Evolutionary conservation across 2,113 vertebrate genomes (phyloP).

Genomic region (Platichthys flesus): DNA sequence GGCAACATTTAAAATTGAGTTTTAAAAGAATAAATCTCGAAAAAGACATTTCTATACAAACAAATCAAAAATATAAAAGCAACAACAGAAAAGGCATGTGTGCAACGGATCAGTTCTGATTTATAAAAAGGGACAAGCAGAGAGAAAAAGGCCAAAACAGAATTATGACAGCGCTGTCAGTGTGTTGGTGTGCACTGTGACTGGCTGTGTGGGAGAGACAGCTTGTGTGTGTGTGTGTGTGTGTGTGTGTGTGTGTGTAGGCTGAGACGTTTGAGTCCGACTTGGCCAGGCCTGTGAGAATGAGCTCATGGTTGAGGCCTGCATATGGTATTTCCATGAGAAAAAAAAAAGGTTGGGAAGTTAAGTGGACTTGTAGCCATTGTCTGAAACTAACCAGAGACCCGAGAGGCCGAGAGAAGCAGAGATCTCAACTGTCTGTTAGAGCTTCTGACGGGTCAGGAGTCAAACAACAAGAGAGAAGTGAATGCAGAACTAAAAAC

Average conservation of each 20-base stretch:
- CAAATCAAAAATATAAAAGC: not conserved
- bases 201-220: slow-evolving; percentile 68
- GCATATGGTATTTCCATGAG: slow-evolving; percentile 87
- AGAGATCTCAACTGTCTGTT: slow-evolving; percentile 52
- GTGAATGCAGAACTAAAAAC: not conserved
- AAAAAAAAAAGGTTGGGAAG: slow-evolving; percentile 73
- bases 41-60: not conserved
- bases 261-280: slow-evolving; percentile 71
- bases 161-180: slow-evolving; percentile 64
- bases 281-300: slow-evolving; percentile 83
- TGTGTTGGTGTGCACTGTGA: slow-evolving; percentile 59
- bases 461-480: slow-evolving; percentile 12
- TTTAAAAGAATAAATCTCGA: too few species aligned
- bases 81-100: not conserved
- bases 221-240: slow-evolving; percentile 52
- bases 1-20: too few species aligned
- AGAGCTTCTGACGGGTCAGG: slow-evolving; percentile 57
- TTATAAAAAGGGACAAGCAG: slow-evolving; percentile 43
- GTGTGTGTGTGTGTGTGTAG: slow-evolving; percentile 50
- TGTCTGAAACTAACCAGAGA: slow-evolving; percentile 89
- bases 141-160: slow-evolving; percentile 42
- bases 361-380: slow-evolving; percentile 70
- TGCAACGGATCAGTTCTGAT: not conserved
- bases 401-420: slow-evolving; percentile 8
- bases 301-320: slow-evolving; percentile 85